These are phyloP conservation scores for Pediacus dermestoides DNA, from an alignment of 2,888 invertebrate species.

Conservation along the genomic window DNA sequence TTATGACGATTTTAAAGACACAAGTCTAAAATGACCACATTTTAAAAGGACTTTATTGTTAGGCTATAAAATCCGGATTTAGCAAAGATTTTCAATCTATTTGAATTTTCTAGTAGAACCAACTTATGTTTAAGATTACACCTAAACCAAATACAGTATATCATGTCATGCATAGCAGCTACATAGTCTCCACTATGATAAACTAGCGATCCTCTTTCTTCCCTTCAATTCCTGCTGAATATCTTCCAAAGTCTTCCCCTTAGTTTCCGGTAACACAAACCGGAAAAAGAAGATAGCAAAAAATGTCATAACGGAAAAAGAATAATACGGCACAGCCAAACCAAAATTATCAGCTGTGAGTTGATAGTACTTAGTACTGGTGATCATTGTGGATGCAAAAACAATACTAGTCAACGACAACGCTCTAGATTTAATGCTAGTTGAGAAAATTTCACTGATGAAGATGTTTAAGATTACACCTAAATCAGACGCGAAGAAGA, in stretches of 20 bases:
- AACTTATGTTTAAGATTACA: too few species aligned
- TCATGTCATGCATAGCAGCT: too few species aligned
- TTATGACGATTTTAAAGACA: too few species aligned
- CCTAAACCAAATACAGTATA: too few species aligned
- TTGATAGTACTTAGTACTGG: slow-evolving; percentile 37
- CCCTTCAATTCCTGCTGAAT: slow-evolving; percentile 35
- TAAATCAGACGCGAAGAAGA: slow-evolving; percentile 33
- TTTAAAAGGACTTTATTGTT: too few species aligned
- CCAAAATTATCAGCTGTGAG: slow-evolving; percentile 32
- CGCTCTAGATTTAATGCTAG: slow-evolving; percentile 38
- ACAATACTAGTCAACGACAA: slow-evolving; percentile 30
- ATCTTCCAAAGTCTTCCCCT: slow-evolving; percentile 34
- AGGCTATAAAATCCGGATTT: too few species aligned
- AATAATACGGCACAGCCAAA: slow-evolving; percentile 35
- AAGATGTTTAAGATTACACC: slow-evolving; percentile 32
- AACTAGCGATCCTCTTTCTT: too few species aligned
- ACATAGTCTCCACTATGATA: too few species aligned
- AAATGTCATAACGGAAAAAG: slow-evolving; percentile 32
- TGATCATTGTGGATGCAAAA: slow-evolving; percentile 29
- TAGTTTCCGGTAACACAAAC: slow-evolving; percentile 39
- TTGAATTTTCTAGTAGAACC: too few species aligned
- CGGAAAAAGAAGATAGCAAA: slow-evolving; percentile 34
- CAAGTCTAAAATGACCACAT: too few species aligned
- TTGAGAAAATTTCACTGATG: slow-evolving; percentile 38
- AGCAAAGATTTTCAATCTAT: too few species aligned